A percentile compares a stretch with the other conserved stretches of the same genome.
phyloP scores from a whole-genome alignment of 1,140 invertebrate genomes.

The Drosophila fuyamai region DNA sequence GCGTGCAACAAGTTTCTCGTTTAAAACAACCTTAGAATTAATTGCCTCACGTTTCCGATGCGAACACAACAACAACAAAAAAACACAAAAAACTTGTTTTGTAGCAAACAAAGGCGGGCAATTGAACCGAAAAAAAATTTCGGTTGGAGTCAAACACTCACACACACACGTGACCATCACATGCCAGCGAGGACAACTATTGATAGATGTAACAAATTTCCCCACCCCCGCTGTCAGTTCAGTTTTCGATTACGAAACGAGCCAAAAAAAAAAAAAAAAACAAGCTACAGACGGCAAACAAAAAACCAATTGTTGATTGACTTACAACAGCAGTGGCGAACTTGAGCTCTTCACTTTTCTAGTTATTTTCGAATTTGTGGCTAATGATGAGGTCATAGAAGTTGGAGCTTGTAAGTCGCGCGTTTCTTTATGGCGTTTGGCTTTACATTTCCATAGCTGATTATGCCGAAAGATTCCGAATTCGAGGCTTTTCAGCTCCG shows the following conservation, averaged over 20 bases:
- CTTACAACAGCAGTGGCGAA: constrained; percentile 50
- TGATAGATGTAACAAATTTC: constrained; percentile 52
- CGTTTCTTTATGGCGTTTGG: constrained; percentile 1
- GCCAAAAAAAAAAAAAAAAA: constrained; percentile 11
- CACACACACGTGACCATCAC: constrained; percentile 72
- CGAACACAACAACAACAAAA: constrained; percentile 22
- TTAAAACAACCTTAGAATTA: constrained; percentile 79
- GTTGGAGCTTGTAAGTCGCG: constrained; percentile 36
- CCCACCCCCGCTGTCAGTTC: constrained; percentile 1
- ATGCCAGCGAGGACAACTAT: constrained; percentile 69
- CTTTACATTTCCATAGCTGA: constrained; percentile 39
- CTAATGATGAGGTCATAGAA: constrained; percentile 67
- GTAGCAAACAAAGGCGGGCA: constrained; percentile 72
- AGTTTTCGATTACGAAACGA: constrained; percentile 58
- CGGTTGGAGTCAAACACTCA: constrained; percentile 29
- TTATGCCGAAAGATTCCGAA: constrained; percentile 42
- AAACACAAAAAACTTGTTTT: constrained; percentile 42
- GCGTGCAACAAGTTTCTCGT: constrained; percentile 79
- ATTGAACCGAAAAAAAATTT: constrained; percentile 67
- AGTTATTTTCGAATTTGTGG: constrained; percentile 42
- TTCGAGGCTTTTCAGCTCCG: constrained; percentile 5
- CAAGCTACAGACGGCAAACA: constrained; percentile 2
- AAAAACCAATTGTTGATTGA: constrained; percentile 76
- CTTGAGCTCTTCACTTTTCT: constrained; percentile 58
- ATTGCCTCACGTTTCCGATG: constrained; percentile 78